phyloP scores from a whole-genome alignment of 1,140 invertebrate species.

The Goniozus legneri region DNA sequence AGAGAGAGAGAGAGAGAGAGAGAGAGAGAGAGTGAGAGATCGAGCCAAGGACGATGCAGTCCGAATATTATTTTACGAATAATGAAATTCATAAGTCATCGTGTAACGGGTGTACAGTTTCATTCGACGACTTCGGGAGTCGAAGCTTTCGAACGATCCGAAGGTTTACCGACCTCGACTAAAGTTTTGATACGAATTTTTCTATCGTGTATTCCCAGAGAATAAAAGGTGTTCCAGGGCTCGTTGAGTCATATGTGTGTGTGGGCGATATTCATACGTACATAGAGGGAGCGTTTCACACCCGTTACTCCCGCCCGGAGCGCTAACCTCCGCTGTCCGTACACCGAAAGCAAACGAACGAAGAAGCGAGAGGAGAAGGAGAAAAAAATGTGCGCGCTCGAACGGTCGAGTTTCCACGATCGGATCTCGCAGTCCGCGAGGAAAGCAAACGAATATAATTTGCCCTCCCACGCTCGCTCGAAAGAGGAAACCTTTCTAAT shows the following conservation, averaged over 20 bases:
- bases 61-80: no score
- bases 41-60: conserved; percentile 8
- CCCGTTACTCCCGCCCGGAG: no score
- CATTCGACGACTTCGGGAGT: neutral
- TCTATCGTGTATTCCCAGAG: no score
- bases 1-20: neutral
- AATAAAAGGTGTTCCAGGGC: no score
- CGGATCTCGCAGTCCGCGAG: no score
- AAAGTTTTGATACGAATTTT: no score
- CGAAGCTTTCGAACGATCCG: neutral
- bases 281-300: no score
- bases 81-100: no score
- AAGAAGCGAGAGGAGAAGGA: neutral
- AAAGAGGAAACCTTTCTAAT: conserved; percentile 43
- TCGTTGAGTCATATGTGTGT: no score
- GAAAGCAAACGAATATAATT: no score
- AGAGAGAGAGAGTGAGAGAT: neutral
- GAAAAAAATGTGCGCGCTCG: conserved; percentile 8
- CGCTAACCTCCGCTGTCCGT: neutral
- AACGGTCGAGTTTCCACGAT: neutral
- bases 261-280: no score
- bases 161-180: neutral
- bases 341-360: neutral
- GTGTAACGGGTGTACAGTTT: neutral
- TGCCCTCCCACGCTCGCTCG: conserved; percentile 43